Evolutionary conservation across 2,888 invertebrate genomes (phyloP).

Genomic region (Rhimphoctona megacephalus): DNA sequence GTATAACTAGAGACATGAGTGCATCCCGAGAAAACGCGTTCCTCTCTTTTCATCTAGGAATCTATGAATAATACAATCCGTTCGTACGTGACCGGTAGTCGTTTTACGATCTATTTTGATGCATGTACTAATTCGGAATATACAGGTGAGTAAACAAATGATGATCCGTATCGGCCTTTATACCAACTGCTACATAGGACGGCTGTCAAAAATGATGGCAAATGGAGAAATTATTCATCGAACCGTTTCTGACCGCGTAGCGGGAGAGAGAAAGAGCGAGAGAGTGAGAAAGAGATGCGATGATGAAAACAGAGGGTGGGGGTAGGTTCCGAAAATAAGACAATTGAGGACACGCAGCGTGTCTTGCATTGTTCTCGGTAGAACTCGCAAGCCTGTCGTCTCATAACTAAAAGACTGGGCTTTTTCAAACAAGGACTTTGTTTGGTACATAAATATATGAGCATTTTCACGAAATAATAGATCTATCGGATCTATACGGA

Average conservation of each 20-base stretch:
- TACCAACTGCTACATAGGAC: neutral
- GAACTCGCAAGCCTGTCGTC: neutral
- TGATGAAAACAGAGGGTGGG: neutral
- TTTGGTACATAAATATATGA: constrained; percentile 10
- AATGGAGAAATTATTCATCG: neutral
- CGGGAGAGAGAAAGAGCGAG: neutral
- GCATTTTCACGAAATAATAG: constrained; percentile 5
- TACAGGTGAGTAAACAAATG: constrained; percentile 53
- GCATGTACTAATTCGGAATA: constrained; percentile 26
- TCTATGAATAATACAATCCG: neutral
- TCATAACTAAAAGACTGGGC: neutral
- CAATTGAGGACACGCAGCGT: constrained; percentile 6
- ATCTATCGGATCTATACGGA: neutral
- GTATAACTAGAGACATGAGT: neutral
- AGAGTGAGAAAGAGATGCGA: neutral
- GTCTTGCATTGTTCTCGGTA: constrained; percentile 3
- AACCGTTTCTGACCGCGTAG: constrained; percentile 3
- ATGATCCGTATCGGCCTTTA: neutral
- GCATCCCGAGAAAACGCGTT: neutral
- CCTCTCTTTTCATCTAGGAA: neutral
- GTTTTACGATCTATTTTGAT: constrained; percentile 43
- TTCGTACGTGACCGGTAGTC: constrained; percentile 39
- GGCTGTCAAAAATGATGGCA: neutral
- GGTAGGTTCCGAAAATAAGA: neutral
- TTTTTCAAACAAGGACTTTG: neutral